Base-by-base conservation (phyloP, 2,797 vertebrate species). In the Serranus cabrilla region DNA sequence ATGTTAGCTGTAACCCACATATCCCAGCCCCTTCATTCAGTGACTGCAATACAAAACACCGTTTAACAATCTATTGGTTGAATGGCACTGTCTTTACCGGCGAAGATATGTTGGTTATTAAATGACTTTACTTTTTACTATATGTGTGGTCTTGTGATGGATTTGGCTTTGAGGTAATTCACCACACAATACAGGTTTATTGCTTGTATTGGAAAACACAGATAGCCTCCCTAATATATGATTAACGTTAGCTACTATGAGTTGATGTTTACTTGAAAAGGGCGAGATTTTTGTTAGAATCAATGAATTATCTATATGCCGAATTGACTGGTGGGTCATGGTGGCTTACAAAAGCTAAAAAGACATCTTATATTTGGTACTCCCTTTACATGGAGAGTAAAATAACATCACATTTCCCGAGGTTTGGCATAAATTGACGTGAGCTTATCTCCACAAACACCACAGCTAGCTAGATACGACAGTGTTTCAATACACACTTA, bases 1-100 rank as follows among this genome's bases (percentile, higher is more conserved):
- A 12, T 23, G 20, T 42, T 62, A 78, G 73, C 84, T 52, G 5
- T 37, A 42, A 21, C 40, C 25, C 52, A 42, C 56, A 43, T 34
- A 52, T 7, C 39, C 31, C 31, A 58, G 9, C 21, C 12, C 10
- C 37, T 47, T 55, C 40, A 52, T 12, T 12, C 3, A 50, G 11
- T 4, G 14, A 21, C 17, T 1, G n/a, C 1, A 25, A 42, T 0
- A 12, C 39, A 14, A 31, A 43, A 58, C 21, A 27, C 59, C 7
- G 8, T 31, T 70, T 0, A 25, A 55, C 11, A 50, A 43, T 39
- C 11, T 6, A 18, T 14, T 1, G 3, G n/a, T 63, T 68, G 1
- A 73, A 58, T 18, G 39, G 2, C 1, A 3, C 0, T 21, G 39
- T 12, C 5, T 18, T 62, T 21, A 18, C 31, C 13, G 27, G n/a